A percentile compares a stretch with the other conserved stretches of the same genome.
Conservation (phyloP, 1,140 invertebrate genomes). For the Leptestheria dahalacensis region DNA sequence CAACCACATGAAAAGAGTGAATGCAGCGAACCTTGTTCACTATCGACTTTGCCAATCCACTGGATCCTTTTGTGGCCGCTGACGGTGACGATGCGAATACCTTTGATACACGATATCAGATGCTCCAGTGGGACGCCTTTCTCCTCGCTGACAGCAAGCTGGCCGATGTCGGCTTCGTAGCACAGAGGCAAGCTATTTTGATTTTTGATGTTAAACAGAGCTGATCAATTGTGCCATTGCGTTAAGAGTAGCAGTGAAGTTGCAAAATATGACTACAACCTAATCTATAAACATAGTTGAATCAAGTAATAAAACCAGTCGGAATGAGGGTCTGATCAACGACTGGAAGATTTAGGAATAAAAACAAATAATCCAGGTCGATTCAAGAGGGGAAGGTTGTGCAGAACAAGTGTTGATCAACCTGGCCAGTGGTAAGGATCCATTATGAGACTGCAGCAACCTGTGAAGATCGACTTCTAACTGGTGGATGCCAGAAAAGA, state of each 20-base stretch:
- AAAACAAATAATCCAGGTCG: no score
- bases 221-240: no score
- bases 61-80: conserved; percentile 33
- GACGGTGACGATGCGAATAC: conserved; percentile 40
- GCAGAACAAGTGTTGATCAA: no score
- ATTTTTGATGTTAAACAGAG: no score
- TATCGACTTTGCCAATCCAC: conserved; percentile 22
- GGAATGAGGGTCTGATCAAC: no score
- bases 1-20: no score
- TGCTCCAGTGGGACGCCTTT: conserved; percentile 70
- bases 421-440: conserved; percentile 53
- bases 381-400: no score
- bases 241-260: no score
- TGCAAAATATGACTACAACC: no score
- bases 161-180: conserved; percentile 52
- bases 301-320: no score
- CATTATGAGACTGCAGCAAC: conserved; percentile 50
- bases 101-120: conserved; percentile 63
- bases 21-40: conserved; percentile 2
- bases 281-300: no score
- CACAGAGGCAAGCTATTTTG: conserved; percentile 60
- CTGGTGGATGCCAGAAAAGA: conserved; percentile 46
- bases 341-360: no score
- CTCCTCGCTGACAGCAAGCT: conserved; percentile 35
- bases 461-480: conserved; percentile 46